Evolutionary conservation across 1,140 invertebrate genomes (phyloP), one percentile per base, ranked within the genome.

Genomic region (Pachypsylla venusta): DNA sequence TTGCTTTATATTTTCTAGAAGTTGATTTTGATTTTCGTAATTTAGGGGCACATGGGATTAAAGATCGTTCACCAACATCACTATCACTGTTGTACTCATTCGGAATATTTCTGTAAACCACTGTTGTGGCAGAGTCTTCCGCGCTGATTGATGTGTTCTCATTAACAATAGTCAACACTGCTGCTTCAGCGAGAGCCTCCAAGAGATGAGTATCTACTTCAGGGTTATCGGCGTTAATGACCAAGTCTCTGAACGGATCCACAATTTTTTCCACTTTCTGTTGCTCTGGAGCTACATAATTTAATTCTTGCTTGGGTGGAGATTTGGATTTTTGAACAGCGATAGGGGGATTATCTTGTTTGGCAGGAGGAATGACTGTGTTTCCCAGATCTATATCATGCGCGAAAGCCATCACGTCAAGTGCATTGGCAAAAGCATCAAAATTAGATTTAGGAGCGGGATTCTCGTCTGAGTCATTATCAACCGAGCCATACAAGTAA

Each of bases 331-430:
- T n/a, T n/a, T n/a, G n/a, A n/a, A n/a, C n/a, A n/a, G n/a, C n/a
- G n/a, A n/a, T n/a, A n/a, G n/a, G n/a, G n/a, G n/a, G n/a, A n/a
- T n/a, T n/a, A n/a, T n/a, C n/a, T n/a, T n/a, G n/a, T n/a, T n/a
- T n/a, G n/a, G n/a, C n/a, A n/a, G n/a, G n/a, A 25, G 25, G 13
- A 53, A 5, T 30, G 25, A 57, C 5, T 26, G 42, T 63, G 13
- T 56, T 62, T 5, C 57, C 28, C 63, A 77, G 67, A 65, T 77
- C 79, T 19, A 85, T 67, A 64, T 86, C 83, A 62, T 85, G 81
- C 13, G 84, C 79, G 66, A 87, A 87, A 0, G 83, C 79, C 75
- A 89, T 83, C 57, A 88, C 84, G 66, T 89, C 86, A 57, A 89
- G 76, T n/a, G 87, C 85, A 12, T 81, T 80, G 5, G 80, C 81